These are phyloP conservation scores for Alcedo atthis DNA, from an alignment of 2,797 vertebrate genomes.

Conservation along the genomic window DNA sequence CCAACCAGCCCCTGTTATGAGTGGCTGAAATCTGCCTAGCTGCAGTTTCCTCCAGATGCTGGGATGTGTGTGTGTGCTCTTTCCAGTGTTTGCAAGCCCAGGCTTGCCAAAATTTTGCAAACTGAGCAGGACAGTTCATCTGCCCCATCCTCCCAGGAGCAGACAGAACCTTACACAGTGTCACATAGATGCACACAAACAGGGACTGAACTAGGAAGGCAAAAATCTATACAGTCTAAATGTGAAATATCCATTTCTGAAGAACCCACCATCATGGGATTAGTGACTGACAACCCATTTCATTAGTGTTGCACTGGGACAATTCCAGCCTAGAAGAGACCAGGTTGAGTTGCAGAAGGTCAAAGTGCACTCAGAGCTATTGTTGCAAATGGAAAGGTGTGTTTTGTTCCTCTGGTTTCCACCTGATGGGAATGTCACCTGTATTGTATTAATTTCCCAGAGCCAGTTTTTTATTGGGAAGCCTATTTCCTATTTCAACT, in stretches of 20 bases:
- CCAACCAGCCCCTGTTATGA: neutral
- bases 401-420: neutral
- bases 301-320: neutral
- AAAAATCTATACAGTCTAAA: neutral
- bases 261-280: rapidly evolving
- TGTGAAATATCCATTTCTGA: rapidly evolving
- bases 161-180: neutral
- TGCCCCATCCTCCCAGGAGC: neutral
- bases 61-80: neutral
- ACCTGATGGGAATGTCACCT: neutral
- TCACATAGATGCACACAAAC: rapidly evolving
- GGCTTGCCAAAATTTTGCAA: neutral
- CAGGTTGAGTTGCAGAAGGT: neutral
- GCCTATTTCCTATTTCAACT: neutral
- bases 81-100: neutral
- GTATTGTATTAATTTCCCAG: neutral
- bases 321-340: neutral
- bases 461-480: neutral
- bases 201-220: neutral
- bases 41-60: neutral
- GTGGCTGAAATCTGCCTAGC: neutral
- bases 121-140: neutral
- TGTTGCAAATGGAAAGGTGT: neutral
- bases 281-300: neutral
- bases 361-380: too few species aligned